Conservation (phyloP, 2,113 vertebrate species). For the Laterallus jamaicensis region DNA sequence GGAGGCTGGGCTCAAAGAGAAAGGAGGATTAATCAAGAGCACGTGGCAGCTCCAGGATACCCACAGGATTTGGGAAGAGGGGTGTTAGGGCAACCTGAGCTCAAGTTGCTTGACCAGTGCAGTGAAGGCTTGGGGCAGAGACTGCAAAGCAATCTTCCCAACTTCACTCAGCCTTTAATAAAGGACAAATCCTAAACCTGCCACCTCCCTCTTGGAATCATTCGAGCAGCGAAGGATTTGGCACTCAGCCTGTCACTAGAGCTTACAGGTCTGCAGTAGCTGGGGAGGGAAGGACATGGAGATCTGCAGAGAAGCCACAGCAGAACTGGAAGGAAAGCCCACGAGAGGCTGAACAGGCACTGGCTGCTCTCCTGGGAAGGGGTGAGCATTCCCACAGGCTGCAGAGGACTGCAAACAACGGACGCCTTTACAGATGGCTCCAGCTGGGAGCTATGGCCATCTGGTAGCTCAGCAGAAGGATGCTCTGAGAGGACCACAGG, state of each 20-base stretch:
- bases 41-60: background rate
- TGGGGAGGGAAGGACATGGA: background rate
- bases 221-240: background rate
- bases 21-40: too few species aligned
- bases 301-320: background rate
- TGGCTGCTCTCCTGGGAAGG: background rate
- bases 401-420: background rate
- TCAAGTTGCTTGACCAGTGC: background rate
- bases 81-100: background rate
- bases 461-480: background rate
- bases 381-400: rapidly evolving
- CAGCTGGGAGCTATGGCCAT: background rate
- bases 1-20: background rate
- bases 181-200: background rate
- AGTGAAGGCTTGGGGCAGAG: background rate
- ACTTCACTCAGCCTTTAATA: background rate
- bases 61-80: background rate
- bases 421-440: background rate
- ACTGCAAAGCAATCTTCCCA: background rate
- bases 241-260: background rate
- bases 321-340: background rate
- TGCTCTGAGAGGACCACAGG: background rate
- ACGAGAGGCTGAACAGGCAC: background rate
- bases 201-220: background rate
- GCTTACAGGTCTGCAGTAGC: background rate